phyloP scores from a whole-genome alignment of 2,888 invertebrate species.

The Coenonympha arcania region DNA sequence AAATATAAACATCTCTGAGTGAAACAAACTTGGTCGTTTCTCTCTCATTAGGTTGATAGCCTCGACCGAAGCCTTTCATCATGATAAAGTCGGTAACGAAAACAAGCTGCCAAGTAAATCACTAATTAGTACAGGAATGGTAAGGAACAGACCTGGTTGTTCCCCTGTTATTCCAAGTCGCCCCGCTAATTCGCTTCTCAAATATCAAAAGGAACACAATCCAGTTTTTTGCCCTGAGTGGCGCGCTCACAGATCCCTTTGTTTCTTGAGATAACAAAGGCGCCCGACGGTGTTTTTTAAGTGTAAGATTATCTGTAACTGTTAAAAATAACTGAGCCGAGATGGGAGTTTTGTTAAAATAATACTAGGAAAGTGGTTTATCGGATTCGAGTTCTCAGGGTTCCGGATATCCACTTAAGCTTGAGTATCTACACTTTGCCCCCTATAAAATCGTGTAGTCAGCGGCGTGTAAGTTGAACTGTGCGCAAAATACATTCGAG shows the following conservation, averaged over 20 bases:
- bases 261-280: constrained; percentile 20
- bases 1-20: no score
- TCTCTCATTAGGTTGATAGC: no score
- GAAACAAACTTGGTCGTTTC: no score
- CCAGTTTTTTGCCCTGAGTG: constrained; percentile 21
- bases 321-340: constrained; percentile 10
- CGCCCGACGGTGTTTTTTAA: constrained; percentile 13
- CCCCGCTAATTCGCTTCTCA: constrained; percentile 22
- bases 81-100: no score
- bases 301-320: constrained; percentile 13
- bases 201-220: constrained; percentile 27
- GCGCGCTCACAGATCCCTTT: constrained; percentile 18
- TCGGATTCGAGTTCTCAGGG: not conserved
- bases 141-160: not conserved
- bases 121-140: not conserved
- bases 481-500: no score
- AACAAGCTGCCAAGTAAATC: not conserved
- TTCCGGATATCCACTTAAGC: not conserved
- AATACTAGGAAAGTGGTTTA: not conserved
- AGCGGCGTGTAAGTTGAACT: not conserved
- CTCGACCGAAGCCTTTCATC: no score
- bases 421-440: no score
- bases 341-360: not conserved
- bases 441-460: not conserved
- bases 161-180: constrained; percentile 13